A percentile compares a stretch with the other conserved stretches of the same genome.
These are phyloP conservation scores for Platysteira castanea DNA, from an alignment of 2,113 vertebrate species.

Conservation along the genomic window DNA sequence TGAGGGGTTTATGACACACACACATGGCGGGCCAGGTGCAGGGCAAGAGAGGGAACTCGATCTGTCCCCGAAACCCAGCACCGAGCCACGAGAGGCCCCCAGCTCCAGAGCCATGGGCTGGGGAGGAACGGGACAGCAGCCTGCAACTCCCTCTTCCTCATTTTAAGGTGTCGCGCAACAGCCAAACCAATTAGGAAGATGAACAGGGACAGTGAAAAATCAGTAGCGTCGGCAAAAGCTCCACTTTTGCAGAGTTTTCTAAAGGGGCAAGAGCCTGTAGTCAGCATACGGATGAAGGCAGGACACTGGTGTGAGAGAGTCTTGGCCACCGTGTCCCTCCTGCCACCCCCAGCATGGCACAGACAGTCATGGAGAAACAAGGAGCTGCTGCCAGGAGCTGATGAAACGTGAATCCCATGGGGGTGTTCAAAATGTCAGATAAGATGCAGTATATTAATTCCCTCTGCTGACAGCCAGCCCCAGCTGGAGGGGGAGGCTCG, in stretches of 20 bases:
- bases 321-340: background rate
- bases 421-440: background rate
- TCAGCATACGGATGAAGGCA: background rate
- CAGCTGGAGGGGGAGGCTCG: background rate
- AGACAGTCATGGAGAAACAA: rapidly evolving
- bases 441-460: background rate
- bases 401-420: background rate
- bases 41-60: background rate
- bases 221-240: background rate
- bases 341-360: background rate
- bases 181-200: background rate
- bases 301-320: rapidly evolving
- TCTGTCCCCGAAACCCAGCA: background rate
- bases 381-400: background rate
- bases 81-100: background rate
- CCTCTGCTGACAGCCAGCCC: background rate
- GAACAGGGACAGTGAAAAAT: background rate
- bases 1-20: background rate
- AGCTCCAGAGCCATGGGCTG: rapidly evolving
- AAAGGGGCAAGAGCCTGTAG: background rate
- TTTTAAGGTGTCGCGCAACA: background rate
- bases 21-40: background rate
- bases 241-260: background rate
- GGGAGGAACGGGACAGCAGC: background rate
- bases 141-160: background rate